phyloP scores from a whole-genome alignment of 2,888 invertebrate species.

The Linyphia triangularis region DNA sequence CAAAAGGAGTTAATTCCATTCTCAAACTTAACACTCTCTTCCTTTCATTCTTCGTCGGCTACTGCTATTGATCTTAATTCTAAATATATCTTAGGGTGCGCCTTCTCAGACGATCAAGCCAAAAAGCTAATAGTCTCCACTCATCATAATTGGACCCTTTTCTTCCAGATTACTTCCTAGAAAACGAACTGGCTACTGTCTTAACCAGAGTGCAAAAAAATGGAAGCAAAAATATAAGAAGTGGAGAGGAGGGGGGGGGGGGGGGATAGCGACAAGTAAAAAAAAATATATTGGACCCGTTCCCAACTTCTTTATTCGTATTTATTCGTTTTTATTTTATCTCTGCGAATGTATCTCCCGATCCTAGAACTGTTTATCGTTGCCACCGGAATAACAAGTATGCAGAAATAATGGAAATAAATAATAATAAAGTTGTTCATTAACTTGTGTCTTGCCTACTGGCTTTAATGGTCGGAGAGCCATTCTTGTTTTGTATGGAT shows the following conservation, averaged over 20 bases:
- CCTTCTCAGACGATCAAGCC: conserved; percentile 3
- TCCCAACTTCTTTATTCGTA: conserved; percentile 34
- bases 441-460: neutral
- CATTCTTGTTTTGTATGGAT: neutral
- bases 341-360: conserved; percentile 35
- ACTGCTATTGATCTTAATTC: conserved; percentile 23
- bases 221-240: neutral
- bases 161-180: conserved; percentile 40
- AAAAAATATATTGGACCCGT: conserved; percentile 50
- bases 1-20: too few relatives aligned
- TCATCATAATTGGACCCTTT: conserved; percentile 60
- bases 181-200: conserved; percentile 46
- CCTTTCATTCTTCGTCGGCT: neutral
- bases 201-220: neutral
- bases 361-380: conserved; percentile 43
- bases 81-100: conserved; percentile 63
- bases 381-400: conserved; percentile 51
- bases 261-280: neutral
- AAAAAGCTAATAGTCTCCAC: conserved; percentile 60
- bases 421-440: neutral
- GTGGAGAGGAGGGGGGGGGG: neutral
- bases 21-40: neutral
- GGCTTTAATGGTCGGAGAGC: neutral
- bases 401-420: conserved; percentile 14
- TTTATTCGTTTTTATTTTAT: conserved; percentile 2